A percentile compares a stretch with the other conserved stretches of the same genome.
Evolutionary conservation across 2,797 vertebrate species (phyloP).

Genomic region (Nannoperca obscura): DNA sequence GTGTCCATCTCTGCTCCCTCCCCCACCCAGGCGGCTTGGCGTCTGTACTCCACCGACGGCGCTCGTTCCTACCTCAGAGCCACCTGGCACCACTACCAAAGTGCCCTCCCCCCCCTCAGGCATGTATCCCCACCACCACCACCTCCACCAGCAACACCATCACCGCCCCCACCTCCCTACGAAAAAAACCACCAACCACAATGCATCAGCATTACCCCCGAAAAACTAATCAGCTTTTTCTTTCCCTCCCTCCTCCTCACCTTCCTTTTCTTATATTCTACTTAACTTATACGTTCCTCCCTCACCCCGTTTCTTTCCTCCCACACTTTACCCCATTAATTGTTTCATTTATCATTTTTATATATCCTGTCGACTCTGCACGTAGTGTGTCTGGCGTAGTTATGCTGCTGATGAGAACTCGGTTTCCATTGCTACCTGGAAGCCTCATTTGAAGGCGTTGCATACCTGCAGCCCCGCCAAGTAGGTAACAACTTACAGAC

Average conservation of each 20-base stretch:
- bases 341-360: slow-evolving; percentile 69
- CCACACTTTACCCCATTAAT: slow-evolving; percentile 62
- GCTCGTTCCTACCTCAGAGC: slow-evolving; percentile 89
- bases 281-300: slow-evolving; percentile 78
- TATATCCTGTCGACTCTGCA: slow-evolving; percentile 84
- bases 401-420: slow-evolving; percentile 99
- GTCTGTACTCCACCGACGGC: slow-evolving; percentile 90
- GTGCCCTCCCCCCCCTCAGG: slow-evolving; percentile 89
- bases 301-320: slow-evolving; percentile 72
- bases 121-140: slow-evolving; percentile 86
- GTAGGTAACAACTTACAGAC: slow-evolving; percentile 74
- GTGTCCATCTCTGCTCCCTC: slow-evolving; percentile 81
- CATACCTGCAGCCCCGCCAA: slow-evolving; percentile 91
- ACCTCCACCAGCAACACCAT: slow-evolving; percentile 31
- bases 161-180: slow-evolving; percentile 37
- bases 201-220: slow-evolving; percentile 66
- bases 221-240: slow-evolving; percentile 81
- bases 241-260: slow-evolving; percentile 72
- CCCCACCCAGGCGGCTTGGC: slow-evolving; percentile 88
- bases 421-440: slow-evolving; percentile 99
- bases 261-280: slow-evolving; percentile 43
- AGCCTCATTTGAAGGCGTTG: slow-evolving; percentile 99
- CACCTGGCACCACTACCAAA: slow-evolving; percentile 92
- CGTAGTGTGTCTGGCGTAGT: slow-evolving; percentile 99
- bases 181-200: slow-evolving; percentile 42